These are phyloP conservation scores for Pachyrhynchus sulphureomaculatus DNA, from an alignment of 1,140 invertebrate species.

Conservation along the genomic window DNA sequence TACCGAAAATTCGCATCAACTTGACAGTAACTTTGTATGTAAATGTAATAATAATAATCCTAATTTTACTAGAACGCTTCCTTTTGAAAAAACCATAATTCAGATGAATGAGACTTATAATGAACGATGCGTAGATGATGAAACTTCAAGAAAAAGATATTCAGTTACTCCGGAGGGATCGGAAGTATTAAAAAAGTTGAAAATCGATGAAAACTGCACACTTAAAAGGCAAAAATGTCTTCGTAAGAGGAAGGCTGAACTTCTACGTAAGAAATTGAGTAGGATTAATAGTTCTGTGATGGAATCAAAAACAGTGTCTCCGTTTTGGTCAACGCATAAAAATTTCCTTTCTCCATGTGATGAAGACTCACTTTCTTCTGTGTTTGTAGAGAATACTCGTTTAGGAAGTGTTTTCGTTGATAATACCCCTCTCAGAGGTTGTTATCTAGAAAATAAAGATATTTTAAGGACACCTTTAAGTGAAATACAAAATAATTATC, in stretches of 20 bases:
- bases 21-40: conserved; percentile 40
- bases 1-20: conserved; percentile 39
- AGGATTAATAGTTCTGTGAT: conserved; percentile 15
- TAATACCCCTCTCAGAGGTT: conserved; percentile 22
- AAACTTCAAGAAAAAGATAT: conserved; percentile 34
- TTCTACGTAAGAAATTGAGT: conserved; percentile 29
- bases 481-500: neutral
- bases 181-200: conserved; percentile 15
- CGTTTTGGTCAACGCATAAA: conserved; percentile 25
- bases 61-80: neutral
- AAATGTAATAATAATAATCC: conserved; percentile 40
- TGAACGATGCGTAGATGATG: conserved; percentile 45
- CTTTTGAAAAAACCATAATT: conserved; percentile 46
- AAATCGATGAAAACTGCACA: conserved; percentile 34
- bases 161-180: conserved; percentile 17
- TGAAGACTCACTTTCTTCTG: conserved; percentile 7
- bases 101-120: conserved; percentile 47
- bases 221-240: conserved; percentile 48
- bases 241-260: conserved; percentile 32
- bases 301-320: conserved; percentile 17
- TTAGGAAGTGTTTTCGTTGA: conserved; percentile 3
- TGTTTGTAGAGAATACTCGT: neutral
- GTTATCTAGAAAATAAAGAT: conserved; percentile 15
- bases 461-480: neutral
- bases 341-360: conserved; percentile 8